Percentiles rank a stretch among this genome's conserved stretches.
Evolutionary conservation across 2,113 vertebrate genomes (phyloP).

Genomic region (Platysternon megacephalum): DNA sequence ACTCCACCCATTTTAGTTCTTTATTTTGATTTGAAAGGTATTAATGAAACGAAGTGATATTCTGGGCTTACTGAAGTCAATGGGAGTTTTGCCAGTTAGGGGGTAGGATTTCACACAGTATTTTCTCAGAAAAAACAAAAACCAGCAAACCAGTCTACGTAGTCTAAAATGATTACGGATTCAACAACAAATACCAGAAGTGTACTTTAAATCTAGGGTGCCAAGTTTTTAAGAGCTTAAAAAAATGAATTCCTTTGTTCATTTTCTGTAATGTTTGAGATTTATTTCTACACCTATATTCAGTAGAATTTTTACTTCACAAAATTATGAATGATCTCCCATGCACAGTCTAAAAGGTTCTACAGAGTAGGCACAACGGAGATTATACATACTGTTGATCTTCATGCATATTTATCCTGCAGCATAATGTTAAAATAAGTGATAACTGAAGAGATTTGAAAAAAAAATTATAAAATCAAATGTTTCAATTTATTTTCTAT

Average conservation of each 20-base stretch:
- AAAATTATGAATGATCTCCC: conserved; percentile 40
- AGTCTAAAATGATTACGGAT: not conserved
- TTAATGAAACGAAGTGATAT: not conserved
- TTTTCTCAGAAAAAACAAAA: not conserved
- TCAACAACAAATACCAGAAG: conserved; percentile 69
- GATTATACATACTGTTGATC: conserved; percentile 78
- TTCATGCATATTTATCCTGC: conserved; percentile 81
- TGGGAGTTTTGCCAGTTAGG: not conserved
- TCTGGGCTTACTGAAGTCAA: not conserved
- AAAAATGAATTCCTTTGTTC: conserved; percentile 37
- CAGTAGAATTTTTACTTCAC: conserved; percentile 22
- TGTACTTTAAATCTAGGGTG: conserved; percentile 57
- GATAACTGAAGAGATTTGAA: conserved; percentile 74
- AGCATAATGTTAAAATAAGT: conserved; percentile 83
- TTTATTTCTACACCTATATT: not conserved
- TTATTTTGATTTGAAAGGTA: not conserved
- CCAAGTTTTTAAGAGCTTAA: conserved; percentile 66
- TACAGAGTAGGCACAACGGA: conserved; percentile 34
- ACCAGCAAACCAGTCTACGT: not conserved
- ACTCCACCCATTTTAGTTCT: not conserved
- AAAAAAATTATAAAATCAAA: conserved; percentile 62
- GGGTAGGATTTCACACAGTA: not conserved
- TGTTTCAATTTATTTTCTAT: not conserved
- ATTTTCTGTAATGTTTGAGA: conserved; percentile 1
- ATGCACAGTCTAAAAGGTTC: conserved; percentile 64